phyloP scores from a whole-genome alignment of 1,140 invertebrate species.

The Myzus persicae region DNA sequence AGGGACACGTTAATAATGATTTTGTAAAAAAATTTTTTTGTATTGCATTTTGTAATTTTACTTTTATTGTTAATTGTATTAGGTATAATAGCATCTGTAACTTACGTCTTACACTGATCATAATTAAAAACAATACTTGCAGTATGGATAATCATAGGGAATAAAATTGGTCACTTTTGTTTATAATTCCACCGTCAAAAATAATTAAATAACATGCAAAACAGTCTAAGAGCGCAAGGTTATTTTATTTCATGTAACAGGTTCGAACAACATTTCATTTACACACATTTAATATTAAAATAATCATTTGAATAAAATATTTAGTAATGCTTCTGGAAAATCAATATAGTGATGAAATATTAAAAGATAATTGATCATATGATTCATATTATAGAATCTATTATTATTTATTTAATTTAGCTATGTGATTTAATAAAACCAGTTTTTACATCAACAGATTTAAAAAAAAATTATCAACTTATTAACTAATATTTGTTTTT shows the following conservation, averaged over 20 bases:
- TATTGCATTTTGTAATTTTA: neutral
- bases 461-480: neutral
- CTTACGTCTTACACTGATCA: neutral
- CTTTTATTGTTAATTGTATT: neutral
- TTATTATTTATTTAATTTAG: slow-evolving; percentile 1
- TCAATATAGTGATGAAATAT: neutral
- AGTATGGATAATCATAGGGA: neutral
- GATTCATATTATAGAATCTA: neutral
- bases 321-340: neutral
- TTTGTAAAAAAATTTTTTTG: neutral
- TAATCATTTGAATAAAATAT: neutral
- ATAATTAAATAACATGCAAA: slow-evolving; percentile 12
- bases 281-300: neutral
- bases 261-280: slow-evolving; percentile 5
- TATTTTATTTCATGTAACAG: slow-evolving; percentile 26
- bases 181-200: neutral
- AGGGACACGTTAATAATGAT: neutral
- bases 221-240: neutral
- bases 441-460: neutral
- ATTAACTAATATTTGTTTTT: neutral
- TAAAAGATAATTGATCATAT: neutral
- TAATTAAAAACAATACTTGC: neutral
- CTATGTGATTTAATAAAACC: neutral
- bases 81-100: no score
- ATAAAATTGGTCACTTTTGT: neutral